These are phyloP conservation scores for Scaptomyza flava DNA, from an alignment of 2,888 invertebrate genomes.

Conservation along the genomic window DNA sequence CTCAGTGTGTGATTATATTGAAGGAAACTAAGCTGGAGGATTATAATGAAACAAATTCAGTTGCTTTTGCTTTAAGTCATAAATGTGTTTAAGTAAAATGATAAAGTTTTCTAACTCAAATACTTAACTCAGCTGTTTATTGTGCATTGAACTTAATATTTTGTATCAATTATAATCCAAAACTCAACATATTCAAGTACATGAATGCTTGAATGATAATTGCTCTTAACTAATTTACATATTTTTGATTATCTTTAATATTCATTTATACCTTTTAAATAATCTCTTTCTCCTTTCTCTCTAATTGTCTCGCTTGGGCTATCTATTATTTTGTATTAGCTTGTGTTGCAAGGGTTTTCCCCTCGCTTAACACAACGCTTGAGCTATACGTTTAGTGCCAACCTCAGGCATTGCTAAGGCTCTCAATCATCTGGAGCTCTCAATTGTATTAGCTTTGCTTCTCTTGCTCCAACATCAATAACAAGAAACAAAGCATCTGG, in stretches of 20 bases:
- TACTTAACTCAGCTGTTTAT: no score
- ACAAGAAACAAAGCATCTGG: constrained; percentile 15
- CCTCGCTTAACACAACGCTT: constrained; percentile 23
- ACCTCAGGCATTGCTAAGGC: constrained; percentile 61
- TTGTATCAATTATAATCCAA: no score
- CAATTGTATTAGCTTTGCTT: constrained; percentile 42
- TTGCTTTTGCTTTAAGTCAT: not conserved
- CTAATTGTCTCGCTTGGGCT: constrained; percentile 63
- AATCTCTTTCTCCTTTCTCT: constrained; percentile 39
- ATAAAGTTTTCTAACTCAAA: no score
- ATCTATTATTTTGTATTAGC: constrained; percentile 57
- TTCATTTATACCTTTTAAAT: not conserved
- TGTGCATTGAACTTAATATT: no score
- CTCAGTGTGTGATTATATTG: not conserved
- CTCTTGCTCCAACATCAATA: not conserved
- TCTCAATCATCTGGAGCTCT: constrained; percentile 64
- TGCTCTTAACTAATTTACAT: no score
- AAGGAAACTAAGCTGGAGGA: not conserved
- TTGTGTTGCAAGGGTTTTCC: constrained; percentile 4
- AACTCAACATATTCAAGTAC: no score
- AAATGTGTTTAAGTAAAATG: no score
- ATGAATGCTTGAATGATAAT: no score
- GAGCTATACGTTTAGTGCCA: constrained; percentile 50
- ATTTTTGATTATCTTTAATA: not conserved
- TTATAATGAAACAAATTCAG: constrained; percentile 13